Conservation (phyloP, 1,140 invertebrate genomes). For the Marisa cornuarietis region DNA sequence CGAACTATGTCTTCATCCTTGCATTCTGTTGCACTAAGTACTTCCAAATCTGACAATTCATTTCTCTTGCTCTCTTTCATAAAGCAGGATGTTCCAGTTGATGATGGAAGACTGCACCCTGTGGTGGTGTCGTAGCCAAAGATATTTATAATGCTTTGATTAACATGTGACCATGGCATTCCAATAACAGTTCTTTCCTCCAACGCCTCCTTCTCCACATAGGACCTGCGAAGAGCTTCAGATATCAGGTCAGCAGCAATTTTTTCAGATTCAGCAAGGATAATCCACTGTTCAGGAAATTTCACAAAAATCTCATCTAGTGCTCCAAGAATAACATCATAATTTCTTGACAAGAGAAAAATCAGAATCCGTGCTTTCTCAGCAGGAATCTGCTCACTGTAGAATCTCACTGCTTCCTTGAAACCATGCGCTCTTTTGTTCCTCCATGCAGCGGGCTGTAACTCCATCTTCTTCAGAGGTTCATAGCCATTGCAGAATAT, state of each 20-base stretch:
- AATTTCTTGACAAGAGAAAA: constrained; percentile 39
- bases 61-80: constrained; percentile 28
- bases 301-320: constrained; percentile 32
- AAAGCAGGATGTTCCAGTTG: constrained; percentile 24
- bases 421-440: constrained; percentile 30
- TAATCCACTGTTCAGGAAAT: constrained; percentile 42
- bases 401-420: constrained; percentile 37
- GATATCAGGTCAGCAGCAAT: constrained; percentile 31
- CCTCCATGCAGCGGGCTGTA: constrained; percentile 33
- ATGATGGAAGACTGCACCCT: constrained; percentile 27
- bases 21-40: constrained; percentile 34
- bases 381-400: constrained; percentile 30
- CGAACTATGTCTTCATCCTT: constrained; percentile 17
- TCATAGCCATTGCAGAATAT: constrained; percentile 38
- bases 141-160: constrained; percentile 24
- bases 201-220: constrained; percentile 25
- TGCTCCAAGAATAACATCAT: constrained; percentile 35
- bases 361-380: constrained; percentile 39
- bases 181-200: constrained; percentile 33
- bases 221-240: constrained; percentile 27
- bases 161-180: constrained; percentile 42
- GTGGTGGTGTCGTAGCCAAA: constrained; percentile 1
- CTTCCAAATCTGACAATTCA: constrained; percentile 33
- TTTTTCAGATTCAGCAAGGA: constrained; percentile 32
- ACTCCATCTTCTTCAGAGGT: constrained; percentile 11